Conservation (phyloP, 1,140 invertebrate species). For the Eumaeus atala region DNA sequence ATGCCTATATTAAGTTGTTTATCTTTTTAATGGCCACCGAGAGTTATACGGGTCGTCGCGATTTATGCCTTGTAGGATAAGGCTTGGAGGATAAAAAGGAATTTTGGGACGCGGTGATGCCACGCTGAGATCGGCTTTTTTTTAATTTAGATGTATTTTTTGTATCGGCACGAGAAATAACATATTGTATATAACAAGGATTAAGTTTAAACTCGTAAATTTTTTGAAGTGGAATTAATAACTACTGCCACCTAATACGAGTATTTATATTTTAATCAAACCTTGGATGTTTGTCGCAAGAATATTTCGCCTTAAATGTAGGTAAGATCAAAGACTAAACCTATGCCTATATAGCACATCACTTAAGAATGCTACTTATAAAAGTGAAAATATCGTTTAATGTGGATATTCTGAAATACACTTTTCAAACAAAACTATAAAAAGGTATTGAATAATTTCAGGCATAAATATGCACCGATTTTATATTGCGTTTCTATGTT, state of each 20-base stretch:
- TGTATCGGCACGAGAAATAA: constrained; percentile 15
- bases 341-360: no score
- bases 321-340: no score
- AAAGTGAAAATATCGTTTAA: no score
- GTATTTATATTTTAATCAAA: no score
- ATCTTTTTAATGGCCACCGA: constrained; percentile 69
- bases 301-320: no score
- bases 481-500: no score
- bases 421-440: no score
- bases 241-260: not conserved
- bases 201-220: constrained; percentile 6
- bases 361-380: no score
- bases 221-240: not conserved
- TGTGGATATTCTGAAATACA: no score
- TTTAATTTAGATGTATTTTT: constrained; percentile 57
- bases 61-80: constrained; percentile 67
- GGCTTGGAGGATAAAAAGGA: constrained; percentile 54
- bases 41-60: constrained; percentile 66
- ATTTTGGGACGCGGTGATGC: constrained; percentile 57
- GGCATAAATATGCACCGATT: no score
- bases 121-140: constrained; percentile 61
- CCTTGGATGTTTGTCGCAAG: no score
- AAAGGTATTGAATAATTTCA: no score
- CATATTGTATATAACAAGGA: not conserved
- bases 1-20: constrained; percentile 73